phyloP scores from a whole-genome alignment of 1,140 invertebrate genomes.

The Whitmania pigra region DNA sequence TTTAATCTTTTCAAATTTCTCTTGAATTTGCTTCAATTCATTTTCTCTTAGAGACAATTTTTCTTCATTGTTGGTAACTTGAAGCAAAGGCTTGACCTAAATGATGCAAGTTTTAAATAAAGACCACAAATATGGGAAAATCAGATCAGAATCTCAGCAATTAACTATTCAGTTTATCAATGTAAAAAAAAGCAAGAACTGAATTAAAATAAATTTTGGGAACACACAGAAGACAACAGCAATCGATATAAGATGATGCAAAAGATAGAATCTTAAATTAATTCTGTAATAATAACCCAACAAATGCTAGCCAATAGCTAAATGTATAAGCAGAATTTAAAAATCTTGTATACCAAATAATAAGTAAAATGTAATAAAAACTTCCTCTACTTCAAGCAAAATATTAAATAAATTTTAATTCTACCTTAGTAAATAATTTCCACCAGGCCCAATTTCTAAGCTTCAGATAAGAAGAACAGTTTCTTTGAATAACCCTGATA shows the following conservation, averaged over 20 bases:
- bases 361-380: too few relatives aligned
- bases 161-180: background rate
- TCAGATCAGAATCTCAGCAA: background rate
- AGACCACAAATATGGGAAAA: background rate
- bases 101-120: background rate
- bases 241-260: background rate
- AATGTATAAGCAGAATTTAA: too few relatives aligned
- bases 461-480: constrained; percentile 95
- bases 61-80: constrained; percentile 95
- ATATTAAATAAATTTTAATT: constrained; percentile 23
- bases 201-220: background rate
- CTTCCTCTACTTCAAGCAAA: too few relatives aligned
- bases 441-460: constrained; percentile 98
- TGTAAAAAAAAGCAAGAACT: background rate
- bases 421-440: constrained; percentile 81
- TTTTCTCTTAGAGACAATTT: constrained; percentile 92
- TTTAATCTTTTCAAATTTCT: constrained; percentile 67
- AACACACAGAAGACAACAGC: background rate
- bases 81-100: constrained; percentile 49
- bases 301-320: too few relatives aligned
- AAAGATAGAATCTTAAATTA: background rate
- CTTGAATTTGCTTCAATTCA: constrained; percentile 77
- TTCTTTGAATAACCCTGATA: constrained; percentile 96
- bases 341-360: too few relatives aligned
- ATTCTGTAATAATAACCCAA: too few relatives aligned